Base-by-base conservation (phyloP, 2,888 invertebrate genomes). In the Punctoribates punctum region DNA sequence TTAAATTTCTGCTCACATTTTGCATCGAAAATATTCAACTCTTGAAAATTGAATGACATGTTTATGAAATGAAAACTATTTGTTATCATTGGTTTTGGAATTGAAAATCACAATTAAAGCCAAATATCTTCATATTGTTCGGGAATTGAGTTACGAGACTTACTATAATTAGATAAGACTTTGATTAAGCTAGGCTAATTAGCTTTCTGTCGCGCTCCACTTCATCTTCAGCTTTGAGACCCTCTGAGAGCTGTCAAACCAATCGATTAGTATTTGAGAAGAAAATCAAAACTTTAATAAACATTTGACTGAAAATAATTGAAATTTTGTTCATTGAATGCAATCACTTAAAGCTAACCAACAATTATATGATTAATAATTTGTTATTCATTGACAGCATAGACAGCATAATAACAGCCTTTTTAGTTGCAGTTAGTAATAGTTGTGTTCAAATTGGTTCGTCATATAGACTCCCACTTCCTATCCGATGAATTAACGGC, bases 391-490 rank as follows among this genome's bases (percentile, higher is more conserved):
- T 70, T 70, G n/a, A n/a, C n/a, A n/a, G n/a, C n/a, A n/a, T n/a
- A n/a, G 70, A 70, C 70, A 46, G 46, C 42, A 46, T 42, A 70
- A 67, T 67, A 67, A 70, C 46, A 70, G 20, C 0, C 23, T 70
- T 70, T 70, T 17, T 42, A 42, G 34, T 34, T n/a, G 1, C 13
- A 70, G 46, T 38, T 34, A 65, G 70, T 70, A 23, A 70, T 20
- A 23, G 6, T 20, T 20, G 20, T 11, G 20, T 70, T 46, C 15
- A 70, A 42, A 70, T 70, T 70, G 46, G 70, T 70, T 70, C 65
- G 65, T 65, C 65, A 65, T 70, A 70, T 70, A n/a, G 46, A 38
- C 70, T 42, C 70, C 70, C 70, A 70, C 70, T 70, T 38, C 70
- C 67, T 62, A 62, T 62, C 70, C 42, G 46, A 42, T 70, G 42